Evolutionary conservation across 2,113 vertebrate genomes (phyloP), one percentile per base, ranked within the genome.

Genomic region (Pionites leucogaster): DNA sequence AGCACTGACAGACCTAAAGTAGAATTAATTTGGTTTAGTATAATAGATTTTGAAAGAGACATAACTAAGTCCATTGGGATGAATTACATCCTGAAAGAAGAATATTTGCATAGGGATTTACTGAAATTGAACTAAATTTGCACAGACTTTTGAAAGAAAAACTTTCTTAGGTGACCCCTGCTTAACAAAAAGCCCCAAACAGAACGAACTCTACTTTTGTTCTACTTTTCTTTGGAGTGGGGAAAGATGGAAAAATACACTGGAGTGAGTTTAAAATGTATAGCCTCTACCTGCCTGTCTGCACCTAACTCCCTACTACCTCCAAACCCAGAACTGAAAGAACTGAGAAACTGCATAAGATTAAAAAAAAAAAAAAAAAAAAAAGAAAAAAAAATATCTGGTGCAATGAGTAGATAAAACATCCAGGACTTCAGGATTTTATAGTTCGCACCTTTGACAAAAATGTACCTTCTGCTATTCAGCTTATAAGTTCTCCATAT

Each of bases 51-150:
- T 86, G 64, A 83, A 94, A 92, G 42, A 50, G 23, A 75, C 76
- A 92, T 96, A 93, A 44, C 25, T 84, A 88, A 84, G 50, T 70
- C 86, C 68, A 42, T 55, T 63, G 72, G 37, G 76, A 84, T 9
- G 23, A 68, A 25, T 92, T 93, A 20, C 37, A 75, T 53, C 46
- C 50, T 78, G 72, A 69, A 93, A 59, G 29, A 92, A 47, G 44
- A 88, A 69, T 80, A 86, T 93, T 83, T 90, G 46, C 86, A 67
- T 63, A 53, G 41, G 35, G n/a, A 83, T 92, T 90, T 63, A 78
- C 31, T 63, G 80, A 86, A 92, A 55, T 29, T n/a, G 23, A 81
- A 53, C 46, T 59, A 83, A 77, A 86, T 92, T 69, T 97, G 5
- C 47, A 69, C n/a, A 44, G 82, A n/a, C 20, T 80, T 92, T n/a